These are phyloP conservation scores for Caenorhabditis zanzibari DNA, from an alignment of 2,888 invertebrate species.

Conservation along the genomic window DNA sequence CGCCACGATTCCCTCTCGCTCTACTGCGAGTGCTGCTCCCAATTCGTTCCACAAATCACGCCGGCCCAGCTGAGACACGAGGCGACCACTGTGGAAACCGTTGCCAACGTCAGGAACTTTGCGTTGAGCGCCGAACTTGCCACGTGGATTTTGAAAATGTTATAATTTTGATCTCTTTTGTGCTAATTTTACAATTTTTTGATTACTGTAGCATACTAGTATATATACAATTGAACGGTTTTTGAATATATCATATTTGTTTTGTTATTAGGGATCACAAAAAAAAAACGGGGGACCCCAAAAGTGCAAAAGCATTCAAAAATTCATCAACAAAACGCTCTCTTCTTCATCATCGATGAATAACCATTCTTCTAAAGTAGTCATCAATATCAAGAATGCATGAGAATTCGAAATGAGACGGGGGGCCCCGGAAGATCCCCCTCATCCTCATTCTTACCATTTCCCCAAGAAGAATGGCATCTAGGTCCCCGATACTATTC, in stretches of 20 bases:
- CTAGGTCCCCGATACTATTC: not conserved
- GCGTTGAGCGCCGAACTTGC: constrained; percentile 50
- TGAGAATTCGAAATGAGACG: constrained; percentile 12
- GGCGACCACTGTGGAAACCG: constrained; percentile 52
- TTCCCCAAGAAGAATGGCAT: not conserved
- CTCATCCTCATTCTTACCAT: not conserved
- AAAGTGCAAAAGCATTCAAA: constrained; percentile 24
- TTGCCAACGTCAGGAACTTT: constrained; percentile 41
- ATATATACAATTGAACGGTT: too few species aligned
- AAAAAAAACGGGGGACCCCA: not conserved
- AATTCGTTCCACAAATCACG: constrained; percentile 69
- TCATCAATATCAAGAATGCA: constrained; percentile 36
- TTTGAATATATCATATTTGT: too few species aligned
- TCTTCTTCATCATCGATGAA: constrained; percentile 54
- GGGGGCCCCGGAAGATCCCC: not conserved
- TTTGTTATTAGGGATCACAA: too few species aligned
- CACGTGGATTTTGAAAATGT: constrained; percentile 55
- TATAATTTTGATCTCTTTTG: constrained; percentile 6
- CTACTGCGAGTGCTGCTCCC: constrained; percentile 79
- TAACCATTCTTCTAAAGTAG: constrained; percentile 18
- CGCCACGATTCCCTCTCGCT: constrained; percentile 70
- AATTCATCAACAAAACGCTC: constrained; percentile 28
- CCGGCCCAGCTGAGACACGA: constrained; percentile 65
- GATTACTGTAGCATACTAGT: constrained; percentile 1
- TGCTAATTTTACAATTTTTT: not conserved